Base-by-base conservation (phyloP, 2,113 vertebrate species). In the Charina bottae region DNA sequence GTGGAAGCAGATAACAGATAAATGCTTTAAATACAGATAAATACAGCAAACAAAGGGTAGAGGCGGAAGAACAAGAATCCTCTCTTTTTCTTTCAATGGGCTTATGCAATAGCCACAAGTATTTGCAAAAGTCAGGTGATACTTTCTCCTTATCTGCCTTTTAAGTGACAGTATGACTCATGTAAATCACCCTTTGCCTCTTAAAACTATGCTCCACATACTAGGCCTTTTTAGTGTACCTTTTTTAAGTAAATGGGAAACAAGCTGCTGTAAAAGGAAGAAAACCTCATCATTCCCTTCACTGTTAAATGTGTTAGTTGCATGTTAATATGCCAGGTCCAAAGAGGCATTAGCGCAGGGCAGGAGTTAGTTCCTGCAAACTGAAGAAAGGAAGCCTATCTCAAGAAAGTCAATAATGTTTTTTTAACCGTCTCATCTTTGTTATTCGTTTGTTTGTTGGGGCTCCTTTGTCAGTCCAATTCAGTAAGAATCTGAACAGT, bases 111-210 rank as follows among this genome's bases (percentile, higher is more conserved):
- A 88, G 64, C 7, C 37, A 46, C 21, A 54, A 26, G 83, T 84
- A 89, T 13, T 84, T 83, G 56, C 87, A 89, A 89, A 13, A 64
- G 78, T 89, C 87, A 64, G 26, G 33, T 55, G 87, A 58, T 64
- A 64, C 72, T 33, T 89, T 89, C n/a, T 56, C 72, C 87, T 84
- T 89, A 92, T 92, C 87, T 89, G 87, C 42, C 68, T 85, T 92
- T 85, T 42, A 89, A 26, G 78, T 92, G 59, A 85, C 84, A 85
- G 49, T 42, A 85, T 54, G 58, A 55, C 91, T 91, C 87, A 23
- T 33, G 62, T 89, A 92, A 85, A 89, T 46, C 58, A 85, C 21
- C 21, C n/a, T 89, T 92, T 62, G 8, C 56, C 78, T 54, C 83
- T n/a, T 89, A 59, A 84, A 89, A 85, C 23, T 59, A 62, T 13